Evolutionary conservation across 2,888 invertebrate genomes (phyloP), one percentile per base, ranked within the genome.

Genomic region (Leucoma salicis): DNA sequence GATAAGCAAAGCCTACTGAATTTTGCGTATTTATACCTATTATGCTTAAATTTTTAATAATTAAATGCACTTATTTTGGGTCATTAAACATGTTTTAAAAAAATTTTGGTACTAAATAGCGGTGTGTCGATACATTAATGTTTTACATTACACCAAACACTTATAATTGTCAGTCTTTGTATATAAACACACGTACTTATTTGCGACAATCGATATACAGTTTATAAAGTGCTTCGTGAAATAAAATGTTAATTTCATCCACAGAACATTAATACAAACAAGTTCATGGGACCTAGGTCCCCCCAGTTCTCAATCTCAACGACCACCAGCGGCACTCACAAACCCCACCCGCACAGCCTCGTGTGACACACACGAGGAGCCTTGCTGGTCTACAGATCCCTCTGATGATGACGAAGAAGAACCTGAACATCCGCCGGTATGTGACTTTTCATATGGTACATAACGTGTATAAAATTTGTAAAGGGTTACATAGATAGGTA

Each of bases 391-490:
- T 63, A 97, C 96, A 1, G 97, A 97, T 76, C 96, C 96, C 69
- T 97, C 96, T 50, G 96, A 97, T 63, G 96, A 96, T 53, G 97
- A 96, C 54, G 97, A 97, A 54, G 97, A 97, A 66, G 95, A 96
- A 47, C 85, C 92, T n/a, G 94, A 94, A 12, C 93, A 92, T 57
- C 77, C 87, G 52, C 88, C 88, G 75, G 88, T 89, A 70, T 45
- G 75, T 71, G 40, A n/a, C n/a, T 6, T 8, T 6, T 10, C 18
- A 21, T 3, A 10, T 14, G 8, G n/a, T 15, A 31, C n/a, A 13
- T 8, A 29, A 13, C 3, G 27, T 29, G 29, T 29, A 29, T 13
- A 29, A 13, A 29, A 7, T 29, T 7, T 29, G 13, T 29, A 12
- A 29, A 13, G 14, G 29, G 29, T n/a, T n/a, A n/a, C n/a, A n/a